Percentiles rank a stretch among this genome's conserved stretches.
Conservation (phyloP, 2,113 vertebrate genomes). For the Alethe diademata region DNA sequence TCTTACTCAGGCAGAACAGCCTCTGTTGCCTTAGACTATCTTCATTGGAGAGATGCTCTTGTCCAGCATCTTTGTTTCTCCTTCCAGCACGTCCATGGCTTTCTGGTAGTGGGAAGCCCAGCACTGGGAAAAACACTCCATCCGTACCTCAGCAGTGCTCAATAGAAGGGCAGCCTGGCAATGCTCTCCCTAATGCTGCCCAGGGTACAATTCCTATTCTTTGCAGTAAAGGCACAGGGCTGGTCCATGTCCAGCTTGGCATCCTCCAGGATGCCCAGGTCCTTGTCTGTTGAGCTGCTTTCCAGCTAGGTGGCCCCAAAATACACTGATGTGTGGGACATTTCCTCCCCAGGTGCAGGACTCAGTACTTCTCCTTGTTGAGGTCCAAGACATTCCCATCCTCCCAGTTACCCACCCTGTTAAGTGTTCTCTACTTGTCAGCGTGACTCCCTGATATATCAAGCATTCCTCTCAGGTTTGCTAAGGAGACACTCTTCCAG, state of each 20-base stretch:
- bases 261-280: accelerated
- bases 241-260: accelerated
- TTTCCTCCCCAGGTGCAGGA: background rate
- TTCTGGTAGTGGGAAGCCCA: background rate
- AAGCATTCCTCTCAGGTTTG: background rate
- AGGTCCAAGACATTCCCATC: background rate
- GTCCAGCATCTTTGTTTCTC: background rate
- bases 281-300: background rate
- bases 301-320: background rate
- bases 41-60: background rate
- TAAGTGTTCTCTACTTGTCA: background rate
- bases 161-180: background rate
- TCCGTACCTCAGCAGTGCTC: background rate
- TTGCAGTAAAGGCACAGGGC: background rate
- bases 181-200: accelerated
- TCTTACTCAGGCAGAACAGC: background rate
- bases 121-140: background rate
- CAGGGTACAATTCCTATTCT: background rate
- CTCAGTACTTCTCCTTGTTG: background rate
- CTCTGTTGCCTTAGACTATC: background rate
- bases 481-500: background rate
- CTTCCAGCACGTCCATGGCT: background rate
- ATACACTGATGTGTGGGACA: accelerated
- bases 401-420: background rate
- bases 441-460: background rate